Evolutionary conservation across 1,140 invertebrate species (phyloP).

Genomic region (Eufriesea mexicana): DNA sequence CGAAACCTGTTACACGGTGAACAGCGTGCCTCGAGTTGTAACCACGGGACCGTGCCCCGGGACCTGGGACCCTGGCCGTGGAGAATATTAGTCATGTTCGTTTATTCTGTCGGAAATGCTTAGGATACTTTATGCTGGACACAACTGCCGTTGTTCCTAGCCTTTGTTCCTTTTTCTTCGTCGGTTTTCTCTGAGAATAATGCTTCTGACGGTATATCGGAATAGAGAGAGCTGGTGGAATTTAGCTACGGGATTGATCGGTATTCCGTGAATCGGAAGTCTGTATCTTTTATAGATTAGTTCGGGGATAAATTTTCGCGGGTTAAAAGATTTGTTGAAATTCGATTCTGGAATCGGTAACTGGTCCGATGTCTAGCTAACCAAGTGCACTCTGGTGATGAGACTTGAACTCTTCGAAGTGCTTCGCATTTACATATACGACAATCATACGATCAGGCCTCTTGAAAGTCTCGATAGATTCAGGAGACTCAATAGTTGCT

Average conservation of each 20-base stretch:
- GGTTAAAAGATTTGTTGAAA: too few relatives aligned
- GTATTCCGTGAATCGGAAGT: background rate
- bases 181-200: background rate
- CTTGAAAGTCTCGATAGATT: too few relatives aligned
- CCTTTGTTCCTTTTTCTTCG: background rate
- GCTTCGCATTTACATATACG: too few relatives aligned
- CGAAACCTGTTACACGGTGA: constrained; percentile 60
- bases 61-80: background rate
- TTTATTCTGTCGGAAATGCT: constrained; percentile 54
- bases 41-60: background rate
- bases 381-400: too few relatives aligned
- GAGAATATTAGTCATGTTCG: constrained; percentile 53
- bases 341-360: too few relatives aligned
- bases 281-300: too few relatives aligned
- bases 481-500: too few relatives aligned
- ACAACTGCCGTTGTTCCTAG: constrained; percentile 6
- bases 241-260: background rate
- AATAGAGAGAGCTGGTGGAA: background rate
- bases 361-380: too few relatives aligned
- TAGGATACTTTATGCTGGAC: constrained; percentile 30
- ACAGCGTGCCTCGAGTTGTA: constrained; percentile 10
- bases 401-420: too few relatives aligned
- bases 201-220: background rate
- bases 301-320: too few relatives aligned
- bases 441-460: too few relatives aligned